Percentiles rank a stretch among this genome's conserved stretches.
These are phyloP conservation scores for Salvelinus fontinalis DNA, from an alignment of 2,113 vertebrate genomes.

Conservation along the genomic window DNA sequence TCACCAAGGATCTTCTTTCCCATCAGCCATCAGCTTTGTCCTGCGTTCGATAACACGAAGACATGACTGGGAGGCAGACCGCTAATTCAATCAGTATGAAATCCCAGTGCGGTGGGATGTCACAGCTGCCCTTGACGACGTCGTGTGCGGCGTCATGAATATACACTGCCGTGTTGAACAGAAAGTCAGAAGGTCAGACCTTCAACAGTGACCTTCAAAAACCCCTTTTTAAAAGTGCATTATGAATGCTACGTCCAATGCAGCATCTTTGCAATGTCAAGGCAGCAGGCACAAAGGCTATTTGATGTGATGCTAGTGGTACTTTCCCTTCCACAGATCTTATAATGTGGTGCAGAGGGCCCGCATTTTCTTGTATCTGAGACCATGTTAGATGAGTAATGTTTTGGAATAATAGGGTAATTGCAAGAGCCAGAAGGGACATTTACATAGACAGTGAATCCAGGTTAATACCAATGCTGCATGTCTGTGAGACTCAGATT, in stretches of 20 bases:
- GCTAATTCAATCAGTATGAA: conserved; percentile 13
- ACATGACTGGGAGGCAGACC: conserved; percentile 2
- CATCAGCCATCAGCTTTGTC: conserved; percentile 1
- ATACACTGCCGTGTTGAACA: not conserved
- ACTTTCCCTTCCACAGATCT: not conserved
- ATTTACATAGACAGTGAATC: not conserved
- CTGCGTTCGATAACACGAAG: not conserved
- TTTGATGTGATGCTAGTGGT: not conserved
- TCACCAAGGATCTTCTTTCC: not conserved
- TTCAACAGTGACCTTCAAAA: not conserved
- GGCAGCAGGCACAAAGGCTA: not conserved
- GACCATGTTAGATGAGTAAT: not conserved
- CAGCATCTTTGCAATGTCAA: not conserved
- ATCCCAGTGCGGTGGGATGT: not conserved
- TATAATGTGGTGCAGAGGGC: not conserved
- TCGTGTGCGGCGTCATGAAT: not conserved
- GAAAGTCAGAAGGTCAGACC: too few species aligned
- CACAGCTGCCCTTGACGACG: conserved; percentile 2
- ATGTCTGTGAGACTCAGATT: not conserved
- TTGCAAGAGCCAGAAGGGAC: not conserved
- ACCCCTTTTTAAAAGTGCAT: not conserved
- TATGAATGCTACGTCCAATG: not conserved
- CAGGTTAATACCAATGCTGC: not conserved
- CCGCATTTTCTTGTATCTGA: not conserved
- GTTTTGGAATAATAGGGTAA: not conserved